Evolutionary conservation across 2,797 vertebrate genomes (phyloP), one percentile per base, ranked within the genome.

Genomic region (Ciconia nigra): DNA sequence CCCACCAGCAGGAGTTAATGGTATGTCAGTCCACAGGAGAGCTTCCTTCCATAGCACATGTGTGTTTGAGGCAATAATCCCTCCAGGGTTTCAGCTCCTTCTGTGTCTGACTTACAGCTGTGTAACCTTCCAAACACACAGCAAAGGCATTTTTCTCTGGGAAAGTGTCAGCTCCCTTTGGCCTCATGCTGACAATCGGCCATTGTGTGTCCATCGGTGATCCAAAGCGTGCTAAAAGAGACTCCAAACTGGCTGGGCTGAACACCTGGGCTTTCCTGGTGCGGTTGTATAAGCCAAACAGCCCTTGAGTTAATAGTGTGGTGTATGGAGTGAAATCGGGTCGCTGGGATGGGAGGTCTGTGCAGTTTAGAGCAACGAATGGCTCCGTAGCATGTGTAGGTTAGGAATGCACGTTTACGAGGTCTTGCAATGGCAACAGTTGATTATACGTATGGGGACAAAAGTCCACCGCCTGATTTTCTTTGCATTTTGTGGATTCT

Each of bases 1-100:
- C 96, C 95, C 95, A 96, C 46, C 95, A 90, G 93, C 96, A 87
- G 95, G 94, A 96, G 57, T 70, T 87, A 87, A 90, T 90, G 93
- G 73, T 31, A 70, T 91, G 76, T 78, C 80, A 70, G 37, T 72
- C 65, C 73, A 55, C 42, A 2, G 95, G 76, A 95, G 57, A 95
- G 72, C 83, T 94, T 90, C 94, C 83, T 94, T 88, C 87, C 87
- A 67, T 15, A 70, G 85, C 52, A 69, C 35, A 15, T 94, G 73
- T 93, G 89, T 76, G 85, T 90, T 84, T 62, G 47, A 94, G 87
- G 83, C 76, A 63, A 39, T 5, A 39, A 89, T 83, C 93, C 90
- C 92, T 61, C 85, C 95, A 84, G 94, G 96, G 72, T 90, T 62
- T 76, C 90, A 80, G 81, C 90, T 72, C 93, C 91, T 87, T 78